Percentiles rank a stretch among this genome's conserved stretches.
phyloP scores from a whole-genome alignment of 1,140 invertebrate genomes.

The Saccostrea glomerata region DNA sequence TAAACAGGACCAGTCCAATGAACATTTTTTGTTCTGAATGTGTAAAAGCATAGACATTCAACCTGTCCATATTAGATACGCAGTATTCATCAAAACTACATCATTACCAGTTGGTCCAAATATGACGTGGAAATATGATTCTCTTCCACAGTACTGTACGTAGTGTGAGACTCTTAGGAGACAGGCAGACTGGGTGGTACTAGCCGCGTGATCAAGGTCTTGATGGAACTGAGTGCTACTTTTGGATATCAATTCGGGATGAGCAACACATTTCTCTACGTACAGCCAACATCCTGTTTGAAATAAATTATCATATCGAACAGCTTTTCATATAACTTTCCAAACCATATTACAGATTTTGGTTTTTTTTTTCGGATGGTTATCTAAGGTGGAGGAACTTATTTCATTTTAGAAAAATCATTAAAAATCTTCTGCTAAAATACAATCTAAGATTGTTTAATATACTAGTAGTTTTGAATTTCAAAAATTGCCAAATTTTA shows the following conservation, averaged over 20 bases:
- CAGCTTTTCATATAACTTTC: too few relatives aligned
- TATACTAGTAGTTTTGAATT: too few relatives aligned
- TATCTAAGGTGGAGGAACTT: not conserved
- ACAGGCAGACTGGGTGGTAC: conserved; percentile 26
- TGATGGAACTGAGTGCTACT: conserved; percentile 25
- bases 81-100: not conserved
- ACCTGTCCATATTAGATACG: too few relatives aligned
- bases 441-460: too few relatives aligned
- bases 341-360: too few relatives aligned
- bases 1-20: too few relatives aligned
- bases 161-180: conserved; percentile 43
- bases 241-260: not conserved
- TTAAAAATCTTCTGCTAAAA: too few relatives aligned
- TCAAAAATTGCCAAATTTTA: too few relatives aligned
- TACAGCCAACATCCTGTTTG: conserved; percentile 54
- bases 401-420: too few relatives aligned
- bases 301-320: not conserved
- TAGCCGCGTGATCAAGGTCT: conserved; percentile 2
- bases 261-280: conserved; percentile 41
- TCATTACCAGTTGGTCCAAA: conserved; percentile 51
- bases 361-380: too few relatives aligned
- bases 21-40: too few relatives aligned
- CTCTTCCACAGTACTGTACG: conserved; percentile 46
- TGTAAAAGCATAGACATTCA: too few relatives aligned
- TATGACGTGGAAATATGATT: conserved; percentile 48